These are phyloP conservation scores for Periophthalmus magnuspinnatus DNA, from an alignment of 2,797 vertebrate genomes.

Conservation along the genomic window DNA sequence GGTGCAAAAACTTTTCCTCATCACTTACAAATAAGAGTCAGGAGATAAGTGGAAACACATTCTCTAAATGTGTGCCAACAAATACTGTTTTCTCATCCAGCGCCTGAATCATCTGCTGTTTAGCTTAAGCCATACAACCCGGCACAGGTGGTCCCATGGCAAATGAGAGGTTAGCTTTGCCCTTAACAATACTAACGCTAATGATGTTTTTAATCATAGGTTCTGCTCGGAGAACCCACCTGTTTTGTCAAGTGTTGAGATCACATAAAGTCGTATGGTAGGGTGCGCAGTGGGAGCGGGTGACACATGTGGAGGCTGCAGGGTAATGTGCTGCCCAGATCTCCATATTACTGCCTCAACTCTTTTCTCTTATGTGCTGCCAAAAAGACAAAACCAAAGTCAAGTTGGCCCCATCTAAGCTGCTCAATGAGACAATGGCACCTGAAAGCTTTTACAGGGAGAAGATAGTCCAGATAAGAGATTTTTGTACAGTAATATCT, in stretches of 20 bases:
- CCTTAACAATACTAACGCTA: constrained; percentile 57
- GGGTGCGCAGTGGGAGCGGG: constrained; percentile 46
- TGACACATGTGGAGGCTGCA: constrained; percentile 62
- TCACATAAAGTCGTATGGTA: constrained; percentile 44
- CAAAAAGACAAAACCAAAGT: constrained; percentile 50
- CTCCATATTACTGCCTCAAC: constrained; percentile 46
- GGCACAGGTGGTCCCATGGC: constrained; percentile 58
- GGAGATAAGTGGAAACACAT: constrained; percentile 55
- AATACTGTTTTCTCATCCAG: constrained; percentile 35
- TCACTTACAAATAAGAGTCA: constrained; percentile 42
- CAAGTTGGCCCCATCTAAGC: constrained; percentile 41
- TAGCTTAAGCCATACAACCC: constrained; percentile 52
- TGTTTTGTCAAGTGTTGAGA: constrained; percentile 51
- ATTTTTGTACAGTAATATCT: not conserved
- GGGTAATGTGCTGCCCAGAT: constrained; percentile 60
- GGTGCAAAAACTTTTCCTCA: constrained; percentile 18
- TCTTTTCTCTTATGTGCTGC: constrained; percentile 68
- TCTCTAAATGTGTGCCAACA: constrained; percentile 26
- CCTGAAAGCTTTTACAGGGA: constrained; percentile 71
- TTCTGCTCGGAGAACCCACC: constrained; percentile 58
- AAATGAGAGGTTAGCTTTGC: constrained; percentile 54
- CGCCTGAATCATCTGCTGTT: constrained; percentile 53
- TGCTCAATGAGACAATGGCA: constrained; percentile 57
- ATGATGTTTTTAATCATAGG: constrained; percentile 70
- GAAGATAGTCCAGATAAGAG: constrained; percentile 20